Evolutionary conservation across 2,888 invertebrate species (phyloP).

Genomic region (Scaptomyza caliginosa): DNA sequence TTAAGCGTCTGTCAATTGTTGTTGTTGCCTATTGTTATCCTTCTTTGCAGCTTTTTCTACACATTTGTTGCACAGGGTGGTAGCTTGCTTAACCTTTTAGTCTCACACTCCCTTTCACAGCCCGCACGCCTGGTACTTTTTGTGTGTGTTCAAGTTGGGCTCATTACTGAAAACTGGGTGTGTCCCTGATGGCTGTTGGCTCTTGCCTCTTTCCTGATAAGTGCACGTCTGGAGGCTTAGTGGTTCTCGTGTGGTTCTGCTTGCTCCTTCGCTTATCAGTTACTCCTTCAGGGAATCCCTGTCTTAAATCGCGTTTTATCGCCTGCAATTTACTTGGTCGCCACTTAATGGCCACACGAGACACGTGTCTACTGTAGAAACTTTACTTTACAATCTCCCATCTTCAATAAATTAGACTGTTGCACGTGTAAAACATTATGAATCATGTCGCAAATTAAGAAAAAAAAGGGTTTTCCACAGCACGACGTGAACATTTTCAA

Average conservation of each 20-base stretch:
- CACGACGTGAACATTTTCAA: slow-evolving; percentile 28
- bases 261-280: slow-evolving; percentile 28
- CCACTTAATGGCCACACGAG: slow-evolving; percentile 27
- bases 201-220: slow-evolving; percentile 65
- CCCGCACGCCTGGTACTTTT: neutral
- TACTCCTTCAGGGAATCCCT: slow-evolving; percentile 15
- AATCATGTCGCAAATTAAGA: slow-evolving; percentile 7
- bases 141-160: slow-evolving; percentile 9
- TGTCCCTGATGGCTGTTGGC: slow-evolving; percentile 35
- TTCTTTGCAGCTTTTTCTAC: slow-evolving; percentile 23
- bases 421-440: slow-evolving; percentile 33
- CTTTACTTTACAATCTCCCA: neutral
- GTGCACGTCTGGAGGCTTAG: slow-evolving; percentile 55
- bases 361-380: slow-evolving; percentile 15
- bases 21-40: slow-evolving; percentile 46
- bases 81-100: slow-evolving; percentile 33
- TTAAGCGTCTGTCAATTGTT: slow-evolving; percentile 51
- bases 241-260: slow-evolving; percentile 30
- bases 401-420: neutral
- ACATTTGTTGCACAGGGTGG: slow-evolving; percentile 49
- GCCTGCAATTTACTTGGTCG: slow-evolving; percentile 34
- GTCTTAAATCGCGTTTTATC: slow-evolving; percentile 40
- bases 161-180: slow-evolving; percentile 46
- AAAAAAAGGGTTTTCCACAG: slow-evolving; percentile 29
- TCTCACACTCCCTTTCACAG: neutral